These are phyloP conservation scores for Arrhamphus sclerolepis DNA, from an alignment of 2,797 vertebrate species.

Conservation along the genomic window DNA sequence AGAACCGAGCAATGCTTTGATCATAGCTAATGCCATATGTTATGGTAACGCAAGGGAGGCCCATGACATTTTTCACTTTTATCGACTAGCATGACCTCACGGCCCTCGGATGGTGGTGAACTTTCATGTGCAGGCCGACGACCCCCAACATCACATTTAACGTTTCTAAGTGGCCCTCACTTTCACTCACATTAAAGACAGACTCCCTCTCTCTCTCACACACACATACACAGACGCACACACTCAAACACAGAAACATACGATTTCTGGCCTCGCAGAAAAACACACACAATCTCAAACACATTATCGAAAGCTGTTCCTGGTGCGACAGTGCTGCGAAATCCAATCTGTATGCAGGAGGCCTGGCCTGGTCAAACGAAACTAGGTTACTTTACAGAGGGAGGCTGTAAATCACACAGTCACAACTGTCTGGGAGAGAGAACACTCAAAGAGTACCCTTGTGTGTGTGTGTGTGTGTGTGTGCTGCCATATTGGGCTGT, in stretches of 20 bases:
- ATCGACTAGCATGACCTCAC: conserved; percentile 71
- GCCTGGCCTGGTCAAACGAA: conserved; percentile 76
- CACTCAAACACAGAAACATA: conserved; percentile 6
- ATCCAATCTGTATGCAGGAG: conserved; percentile 78
- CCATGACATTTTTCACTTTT: conserved; percentile 81
- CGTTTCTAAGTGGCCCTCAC: conserved; percentile 78
- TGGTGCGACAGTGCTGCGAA: conserved; percentile 68
- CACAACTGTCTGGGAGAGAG: conserved; percentile 63
- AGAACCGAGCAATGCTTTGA: conserved; percentile 68
- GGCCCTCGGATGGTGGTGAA: conserved; percentile 73
- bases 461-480: conserved; percentile 15
- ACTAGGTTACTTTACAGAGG: conserved; percentile 79
- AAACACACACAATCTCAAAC: conserved; percentile 47
- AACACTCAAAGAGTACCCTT: conserved; percentile 31
- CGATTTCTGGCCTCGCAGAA: conserved; percentile 41
- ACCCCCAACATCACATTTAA: conserved; percentile 73
- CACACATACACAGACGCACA: conserved; percentile 8
- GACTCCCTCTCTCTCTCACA: conserved; percentile 36
- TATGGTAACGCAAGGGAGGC: conserved; percentile 63
- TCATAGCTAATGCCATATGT: conserved; percentile 73
- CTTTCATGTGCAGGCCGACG: conserved; percentile 69
- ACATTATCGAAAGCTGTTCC: conserved; percentile 67
- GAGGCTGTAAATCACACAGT: conserved; percentile 78
- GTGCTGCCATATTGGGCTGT: conserved; percentile 9
- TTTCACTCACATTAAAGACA: conserved; percentile 76